Evolutionary conservation across 2,797 vertebrate species (phyloP).

Genomic region (Syngnathus rostellatus): DNA sequence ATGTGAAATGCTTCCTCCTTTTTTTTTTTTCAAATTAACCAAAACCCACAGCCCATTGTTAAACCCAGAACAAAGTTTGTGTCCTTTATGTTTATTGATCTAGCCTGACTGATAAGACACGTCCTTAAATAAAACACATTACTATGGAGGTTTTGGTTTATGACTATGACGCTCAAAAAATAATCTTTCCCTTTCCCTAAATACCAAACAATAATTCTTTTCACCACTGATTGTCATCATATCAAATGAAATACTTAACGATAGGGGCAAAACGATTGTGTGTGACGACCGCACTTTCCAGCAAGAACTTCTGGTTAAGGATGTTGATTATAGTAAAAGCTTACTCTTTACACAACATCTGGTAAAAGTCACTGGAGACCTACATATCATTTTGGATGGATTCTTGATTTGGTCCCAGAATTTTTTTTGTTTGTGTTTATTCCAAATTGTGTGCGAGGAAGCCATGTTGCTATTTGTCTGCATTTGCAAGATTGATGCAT

Average conservation of each 20-base stretch:
- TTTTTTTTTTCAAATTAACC: no score
- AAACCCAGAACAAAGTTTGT: no score
- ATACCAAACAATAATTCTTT: not conserved
- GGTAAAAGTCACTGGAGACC: not conserved
- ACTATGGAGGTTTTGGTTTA: not conserved
- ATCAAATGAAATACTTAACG: not conserved
- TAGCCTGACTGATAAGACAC: no score
- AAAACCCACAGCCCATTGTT: no score
- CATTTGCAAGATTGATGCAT: not conserved
- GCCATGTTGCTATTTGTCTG: not conserved
- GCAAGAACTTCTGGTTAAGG: not conserved
- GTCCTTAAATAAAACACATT: no score
- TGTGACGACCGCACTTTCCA: not conserved
- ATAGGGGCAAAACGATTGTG: not conserved
- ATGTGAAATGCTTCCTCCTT: no score
- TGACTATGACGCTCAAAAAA: not conserved
- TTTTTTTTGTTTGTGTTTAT: not conserved
- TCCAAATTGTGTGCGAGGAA: not conserved
- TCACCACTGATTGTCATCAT: not conserved
- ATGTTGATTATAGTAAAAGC: not conserved
- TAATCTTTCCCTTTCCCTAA: not conserved
- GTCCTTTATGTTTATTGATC: no score
- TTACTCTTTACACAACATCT: not conserved
- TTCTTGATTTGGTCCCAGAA: not conserved
- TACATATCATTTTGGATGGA: constrained; percentile 5